Evolutionary conservation across 2,888 invertebrate genomes (phyloP).

Genomic region (Aphelenchoides bicaudatus): DNA sequence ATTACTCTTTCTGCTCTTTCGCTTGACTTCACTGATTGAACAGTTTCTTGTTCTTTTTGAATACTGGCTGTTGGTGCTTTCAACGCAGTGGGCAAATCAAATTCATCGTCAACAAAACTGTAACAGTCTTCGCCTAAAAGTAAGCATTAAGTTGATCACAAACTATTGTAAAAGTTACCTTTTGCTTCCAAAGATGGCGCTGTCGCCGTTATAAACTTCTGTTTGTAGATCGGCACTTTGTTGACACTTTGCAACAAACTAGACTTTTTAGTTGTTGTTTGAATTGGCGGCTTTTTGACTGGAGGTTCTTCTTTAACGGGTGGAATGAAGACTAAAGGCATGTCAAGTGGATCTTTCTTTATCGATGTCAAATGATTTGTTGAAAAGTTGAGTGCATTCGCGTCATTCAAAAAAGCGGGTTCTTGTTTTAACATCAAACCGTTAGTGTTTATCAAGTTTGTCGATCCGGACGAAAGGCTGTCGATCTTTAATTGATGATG

Average conservation of each 20-base stretch:
- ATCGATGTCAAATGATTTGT: neutral
- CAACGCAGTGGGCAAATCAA: conserved; percentile 10
- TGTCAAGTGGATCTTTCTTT: conserved; percentile 15
- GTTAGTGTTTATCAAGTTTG: too few species aligned
- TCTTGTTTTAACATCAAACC: too few species aligned
- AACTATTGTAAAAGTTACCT: conserved; percentile 3
- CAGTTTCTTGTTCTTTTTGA: neutral
- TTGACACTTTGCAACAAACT: neutral
- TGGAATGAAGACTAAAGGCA: conserved; percentile 10
- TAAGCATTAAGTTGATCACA: neutral
- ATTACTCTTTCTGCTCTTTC: neutral
- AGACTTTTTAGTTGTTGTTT: neutral
- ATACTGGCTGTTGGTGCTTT: neutral
- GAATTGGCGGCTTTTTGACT: neutral
- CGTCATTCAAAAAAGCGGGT: too few species aligned
- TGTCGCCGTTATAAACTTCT: conserved; percentile 21
- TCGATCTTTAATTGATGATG: conserved; percentile 13
- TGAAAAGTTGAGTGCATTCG: too few species aligned
- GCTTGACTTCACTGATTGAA: neutral
- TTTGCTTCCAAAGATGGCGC: neutral
- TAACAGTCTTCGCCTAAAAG: conserved; percentile 27
- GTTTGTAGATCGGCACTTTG: conserved; percentile 44
- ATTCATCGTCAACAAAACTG: conserved; percentile 30
- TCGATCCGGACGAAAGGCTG: too few species aligned
- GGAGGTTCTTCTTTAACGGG: neutral